Evolutionary conservation across 2,888 invertebrate genomes (phyloP).

Genomic region (Sarcophaga variegata): DNA sequence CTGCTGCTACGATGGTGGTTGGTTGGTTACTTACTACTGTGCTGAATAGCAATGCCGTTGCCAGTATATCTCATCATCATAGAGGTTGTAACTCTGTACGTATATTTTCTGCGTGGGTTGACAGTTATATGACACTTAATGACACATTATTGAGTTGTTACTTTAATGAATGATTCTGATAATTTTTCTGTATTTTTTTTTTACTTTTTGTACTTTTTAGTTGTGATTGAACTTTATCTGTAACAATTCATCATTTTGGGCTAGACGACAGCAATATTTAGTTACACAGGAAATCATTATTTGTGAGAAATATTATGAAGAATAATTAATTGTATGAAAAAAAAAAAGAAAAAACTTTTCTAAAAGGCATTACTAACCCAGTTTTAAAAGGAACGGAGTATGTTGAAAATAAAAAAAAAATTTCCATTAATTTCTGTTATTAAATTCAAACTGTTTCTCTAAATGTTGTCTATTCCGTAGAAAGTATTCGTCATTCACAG

Average conservation of each 20-base stretch:
- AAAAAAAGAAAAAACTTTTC: too few relatives aligned
- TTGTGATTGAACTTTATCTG: conserved; percentile 20
- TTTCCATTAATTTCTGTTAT: too few relatives aligned
- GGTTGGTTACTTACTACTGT: conserved; percentile 44
- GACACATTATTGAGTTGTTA: conserved; percentile 70
- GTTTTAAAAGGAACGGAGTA: too few relatives aligned
- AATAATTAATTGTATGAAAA: too few relatives aligned
- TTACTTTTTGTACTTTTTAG: not conserved
- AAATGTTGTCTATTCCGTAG: too few relatives aligned
- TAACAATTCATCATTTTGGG: conserved; percentile 38
- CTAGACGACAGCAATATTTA: not conserved
- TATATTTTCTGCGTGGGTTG: conserved; percentile 65
- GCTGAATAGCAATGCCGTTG: conserved; percentile 2
- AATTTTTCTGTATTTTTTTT: conserved; percentile 38
- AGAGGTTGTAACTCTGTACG: conserved; percentile 63
- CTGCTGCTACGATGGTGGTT: conserved; percentile 48
- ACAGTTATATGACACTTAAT: conserved; percentile 70
- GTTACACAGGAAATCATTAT: not conserved
- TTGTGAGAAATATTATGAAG: not conserved
- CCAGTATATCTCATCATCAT: conserved; percentile 33
- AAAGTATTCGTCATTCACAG: too few relatives aligned
- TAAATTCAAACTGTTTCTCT: too few relatives aligned
- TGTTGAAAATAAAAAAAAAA: too few relatives aligned
- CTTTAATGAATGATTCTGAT: conserved; percentile 69
- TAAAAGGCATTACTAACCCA: too few relatives aligned